Evolutionary conservation across 2,888 invertebrate genomes (phyloP).

Genomic region (Cataglyphis altisquamis): DNA sequence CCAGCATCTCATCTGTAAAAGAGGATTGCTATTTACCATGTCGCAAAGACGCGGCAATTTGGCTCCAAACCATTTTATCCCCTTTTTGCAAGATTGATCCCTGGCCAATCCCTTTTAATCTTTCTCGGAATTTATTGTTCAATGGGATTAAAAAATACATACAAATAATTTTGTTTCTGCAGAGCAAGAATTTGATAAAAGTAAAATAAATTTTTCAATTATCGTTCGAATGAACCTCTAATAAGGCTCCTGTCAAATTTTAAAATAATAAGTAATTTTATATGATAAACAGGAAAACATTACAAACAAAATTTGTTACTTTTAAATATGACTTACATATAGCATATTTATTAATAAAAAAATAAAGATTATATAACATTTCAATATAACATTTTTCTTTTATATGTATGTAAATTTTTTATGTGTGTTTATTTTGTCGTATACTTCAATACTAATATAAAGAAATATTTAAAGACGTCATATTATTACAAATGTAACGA

Average conservation of each 20-base stretch:
- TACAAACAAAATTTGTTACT: background rate
- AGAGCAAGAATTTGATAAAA: background rate
- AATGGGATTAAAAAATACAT: background rate
- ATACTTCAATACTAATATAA: background rate
- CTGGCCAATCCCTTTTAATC: background rate
- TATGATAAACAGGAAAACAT: background rate
- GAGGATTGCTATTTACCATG: conserved; percentile 47
- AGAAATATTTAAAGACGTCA: background rate
- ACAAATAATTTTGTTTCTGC: background rate
- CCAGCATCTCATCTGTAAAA: conserved; percentile 95
- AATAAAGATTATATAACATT: background rate
- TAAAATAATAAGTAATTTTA: background rate
- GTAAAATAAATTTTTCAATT: background rate
- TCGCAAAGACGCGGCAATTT: background rate
- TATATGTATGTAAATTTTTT: background rate
- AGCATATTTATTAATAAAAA: background rate
- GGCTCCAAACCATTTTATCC: background rate
- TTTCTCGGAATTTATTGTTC: background rate
- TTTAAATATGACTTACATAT: background rate
- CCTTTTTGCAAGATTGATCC: background rate
- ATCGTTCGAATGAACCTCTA: background rate
- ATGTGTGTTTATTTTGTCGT: background rate
- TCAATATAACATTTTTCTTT: background rate
- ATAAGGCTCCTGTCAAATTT: background rate
- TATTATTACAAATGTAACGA: background rate